Base-by-base conservation (phyloP, 2,888 invertebrate genomes). In the Aradus depressus region DNA sequence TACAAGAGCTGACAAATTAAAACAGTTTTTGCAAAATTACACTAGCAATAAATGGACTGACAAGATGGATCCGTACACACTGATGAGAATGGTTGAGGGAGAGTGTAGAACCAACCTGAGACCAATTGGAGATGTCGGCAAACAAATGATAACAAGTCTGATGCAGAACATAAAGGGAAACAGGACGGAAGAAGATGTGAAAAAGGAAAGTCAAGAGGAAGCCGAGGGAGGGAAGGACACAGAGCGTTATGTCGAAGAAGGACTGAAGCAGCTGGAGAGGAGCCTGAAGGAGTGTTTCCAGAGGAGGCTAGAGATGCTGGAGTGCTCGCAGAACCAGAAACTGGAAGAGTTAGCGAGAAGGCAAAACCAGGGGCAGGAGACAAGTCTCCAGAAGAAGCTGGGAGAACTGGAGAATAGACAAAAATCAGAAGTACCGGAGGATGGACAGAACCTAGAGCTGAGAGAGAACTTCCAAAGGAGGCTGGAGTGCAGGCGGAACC, bases 291-390 rank as follows among this genome's bases (percentile, higher is more conserved):
- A 31, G 8, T 10, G 12, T 31, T 8, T 8, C 31, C n/a, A 31
- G 8, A 8, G 8, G 31, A 31, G 12, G 8, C 31, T 12, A 31
- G 59, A 64, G 26, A 60, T 64, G 38, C 55, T 66, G 28, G 68
- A 69, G 53, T 52, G 52, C 26, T 63, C 58, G 35, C 67, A 62
- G 18, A 66, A 63, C 55, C 53, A 62, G 51, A 69, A 68, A 61
- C 59, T 70, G 22, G 66, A 69, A 31, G 8, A 31, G n/a, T n/a
- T n/a, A n/a, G n/a, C n/a, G n/a, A n/a, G n/a, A n/a, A n/a, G n/a
- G n/a, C n/a, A n/a, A n/a, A n/a, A n/a, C n/a, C n/a, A n/a, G n/a
- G n/a, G n/a, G n/a, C n/a, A n/a, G n/a, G n/a, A n/a, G n/a, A n/a
- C n/a, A n/a, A n/a, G n/a, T n/a, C n/a, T n/a, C n/a, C n/a, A n/a